A percentile compares a stretch with the other conserved stretches of the same genome.
Evolutionary conservation across 2,797 vertebrate genomes (phyloP).

Genomic region (Anniella stebbinsi): DNA sequence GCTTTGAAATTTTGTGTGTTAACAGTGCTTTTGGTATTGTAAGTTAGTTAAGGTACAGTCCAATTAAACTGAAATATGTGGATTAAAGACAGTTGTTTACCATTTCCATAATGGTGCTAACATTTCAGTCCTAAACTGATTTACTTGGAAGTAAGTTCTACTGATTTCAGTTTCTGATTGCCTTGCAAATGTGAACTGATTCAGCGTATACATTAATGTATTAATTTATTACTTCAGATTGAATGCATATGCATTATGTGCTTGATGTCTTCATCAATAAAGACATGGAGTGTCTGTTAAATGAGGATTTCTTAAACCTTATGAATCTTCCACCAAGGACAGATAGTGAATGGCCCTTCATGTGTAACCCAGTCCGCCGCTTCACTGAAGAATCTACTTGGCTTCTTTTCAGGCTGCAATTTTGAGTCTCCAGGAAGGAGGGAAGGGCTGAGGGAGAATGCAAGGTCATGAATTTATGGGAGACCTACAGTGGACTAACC

Average conservation of each 20-base stretch:
- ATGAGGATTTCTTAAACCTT: background rate
- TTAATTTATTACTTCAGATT: background rate
- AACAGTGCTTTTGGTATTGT: background rate
- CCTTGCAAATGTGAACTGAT: background rate
- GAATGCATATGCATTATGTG: background rate
- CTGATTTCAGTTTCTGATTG: constrained; percentile 2
- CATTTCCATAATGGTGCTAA: background rate
- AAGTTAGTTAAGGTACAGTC: background rate
- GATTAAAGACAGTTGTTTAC: background rate
- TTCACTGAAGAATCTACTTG: background rate
- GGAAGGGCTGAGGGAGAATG: too few relatives aligned
- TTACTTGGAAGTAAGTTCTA: background rate
- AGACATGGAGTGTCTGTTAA: background rate
- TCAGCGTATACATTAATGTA: background rate
- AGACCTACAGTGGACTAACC: background rate
- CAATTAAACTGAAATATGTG: background rate
- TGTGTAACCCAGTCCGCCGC: background rate
- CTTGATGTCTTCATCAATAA: background rate
- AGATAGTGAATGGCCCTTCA: background rate
- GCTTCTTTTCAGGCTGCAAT: background rate
- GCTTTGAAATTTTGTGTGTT: background rate
- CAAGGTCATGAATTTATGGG: background rate
- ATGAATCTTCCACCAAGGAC: background rate
- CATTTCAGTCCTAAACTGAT: background rate
- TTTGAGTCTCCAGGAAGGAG: background rate